Percentiles rank a stretch among this genome's conserved stretches.
These are phyloP conservation scores for Stenolophus ochropezus DNA, from an alignment of 2,888 invertebrate genomes.

Conservation along the genomic window DNA sequence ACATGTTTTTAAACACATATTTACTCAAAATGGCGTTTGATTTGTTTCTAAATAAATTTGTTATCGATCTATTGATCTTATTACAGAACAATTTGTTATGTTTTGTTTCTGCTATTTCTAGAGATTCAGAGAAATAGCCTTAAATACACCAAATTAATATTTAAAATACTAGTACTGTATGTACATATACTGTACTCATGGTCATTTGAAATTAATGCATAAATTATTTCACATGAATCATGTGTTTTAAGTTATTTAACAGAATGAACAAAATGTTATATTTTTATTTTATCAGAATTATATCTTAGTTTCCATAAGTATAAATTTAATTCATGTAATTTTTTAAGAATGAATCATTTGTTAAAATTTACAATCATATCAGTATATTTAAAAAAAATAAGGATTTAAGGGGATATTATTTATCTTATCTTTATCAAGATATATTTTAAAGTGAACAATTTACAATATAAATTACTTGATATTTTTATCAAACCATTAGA, in stretches of 20 bases:
- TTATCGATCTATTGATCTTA: neutral
- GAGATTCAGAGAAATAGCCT: neutral
- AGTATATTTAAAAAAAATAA: neutral
- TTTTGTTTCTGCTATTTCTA: neutral
- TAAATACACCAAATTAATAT: neutral
- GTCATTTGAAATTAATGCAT: constrained; percentile 13
- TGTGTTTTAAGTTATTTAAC: constrained; percentile 5
- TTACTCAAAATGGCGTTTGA: constrained; percentile 49
- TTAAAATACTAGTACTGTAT: neutral
- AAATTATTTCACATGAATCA: constrained; percentile 3
- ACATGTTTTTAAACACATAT: constrained; percentile 56
- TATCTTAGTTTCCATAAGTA: too few relatives aligned
- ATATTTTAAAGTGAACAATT: too few relatives aligned
- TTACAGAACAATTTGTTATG: neutral
- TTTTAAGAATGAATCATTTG: neutral
- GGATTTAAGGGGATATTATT: neutral
- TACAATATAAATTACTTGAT: neutral
- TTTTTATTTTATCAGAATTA: too few relatives aligned
- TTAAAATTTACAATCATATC: neutral
- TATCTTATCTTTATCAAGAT: constrained; percentile 27
- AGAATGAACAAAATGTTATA: neutral
- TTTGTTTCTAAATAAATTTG: constrained; percentile 14
- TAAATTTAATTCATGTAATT: neutral
- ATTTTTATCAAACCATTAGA: neutral
- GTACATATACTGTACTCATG: neutral